These are phyloP conservation scores for Hylaeus volcanicus DNA, from an alignment of 1,140 invertebrate species.

Conservation along the genomic window DNA sequence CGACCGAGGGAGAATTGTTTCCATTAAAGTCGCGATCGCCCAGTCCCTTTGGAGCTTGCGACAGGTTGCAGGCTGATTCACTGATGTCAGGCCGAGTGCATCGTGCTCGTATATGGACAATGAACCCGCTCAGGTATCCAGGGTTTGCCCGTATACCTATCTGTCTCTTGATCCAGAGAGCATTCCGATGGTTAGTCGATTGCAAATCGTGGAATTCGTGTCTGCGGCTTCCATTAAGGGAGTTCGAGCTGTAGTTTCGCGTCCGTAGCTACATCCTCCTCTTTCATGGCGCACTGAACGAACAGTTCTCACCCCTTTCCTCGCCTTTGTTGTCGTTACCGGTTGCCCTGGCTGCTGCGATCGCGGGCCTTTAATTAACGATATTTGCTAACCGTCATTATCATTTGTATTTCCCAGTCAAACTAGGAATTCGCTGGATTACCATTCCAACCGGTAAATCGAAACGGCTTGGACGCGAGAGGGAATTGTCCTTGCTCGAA, in stretches of 20 bases:
- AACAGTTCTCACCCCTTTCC: conserved; percentile 9
- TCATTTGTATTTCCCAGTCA: background rate
- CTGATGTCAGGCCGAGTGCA: background rate
- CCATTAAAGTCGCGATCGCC: background rate
- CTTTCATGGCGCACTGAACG: conserved; percentile 9
- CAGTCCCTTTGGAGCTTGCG: background rate
- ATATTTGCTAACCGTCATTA: background rate
- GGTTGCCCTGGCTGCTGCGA: background rate
- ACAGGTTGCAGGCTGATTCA: background rate
- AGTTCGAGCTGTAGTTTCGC: conserved; percentile 25
- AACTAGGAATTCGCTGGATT: background rate
- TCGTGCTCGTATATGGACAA: conserved; percentile 6
- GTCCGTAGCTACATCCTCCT: conserved; percentile 8
- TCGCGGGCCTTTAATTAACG: conserved; percentile 11
- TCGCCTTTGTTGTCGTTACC: conserved; percentile 2
- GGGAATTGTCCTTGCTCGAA: background rate
- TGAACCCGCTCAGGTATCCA: conserved; percentile 26
- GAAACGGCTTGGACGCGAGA: background rate
- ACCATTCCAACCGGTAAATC: background rate
- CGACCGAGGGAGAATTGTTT: background rate
- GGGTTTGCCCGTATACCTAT: conserved; percentile 28
- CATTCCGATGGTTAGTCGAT: conserved; percentile 46
- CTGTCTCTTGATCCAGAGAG: conserved; percentile 42
- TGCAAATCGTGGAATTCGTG: conserved; percentile 49
- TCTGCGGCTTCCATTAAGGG: conserved; percentile 45